Evolutionary conservation across 2,113 vertebrate genomes (phyloP).

Genomic region (Xenopus laevis): DNA sequence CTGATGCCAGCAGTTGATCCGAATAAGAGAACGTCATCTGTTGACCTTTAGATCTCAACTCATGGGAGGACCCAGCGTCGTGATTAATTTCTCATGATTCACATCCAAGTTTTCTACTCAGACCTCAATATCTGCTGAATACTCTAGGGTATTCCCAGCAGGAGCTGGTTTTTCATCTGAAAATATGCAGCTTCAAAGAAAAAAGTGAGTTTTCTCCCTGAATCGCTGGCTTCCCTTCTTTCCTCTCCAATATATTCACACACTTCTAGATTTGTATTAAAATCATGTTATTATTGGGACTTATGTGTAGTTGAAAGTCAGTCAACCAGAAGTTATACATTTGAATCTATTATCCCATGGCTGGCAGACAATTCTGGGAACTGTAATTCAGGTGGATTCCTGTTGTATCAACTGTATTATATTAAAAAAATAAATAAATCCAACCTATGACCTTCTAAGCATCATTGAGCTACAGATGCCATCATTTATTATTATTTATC

Average conservation of each 20-base stretch:
- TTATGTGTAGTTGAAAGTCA: too few species aligned
- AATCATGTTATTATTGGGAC: too few species aligned
- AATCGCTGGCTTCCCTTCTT: neutral
- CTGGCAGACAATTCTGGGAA: too few species aligned
- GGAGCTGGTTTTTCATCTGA: constrained; percentile 30
- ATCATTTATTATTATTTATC: too few species aligned
- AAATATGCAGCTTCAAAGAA: constrained; percentile 43
- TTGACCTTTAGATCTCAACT: constrained; percentile 42
- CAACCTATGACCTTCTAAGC: too few species aligned
- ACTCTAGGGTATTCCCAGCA: constrained; percentile 41
- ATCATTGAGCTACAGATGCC: too few species aligned
- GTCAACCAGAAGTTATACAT: too few species aligned
- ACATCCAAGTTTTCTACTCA: constrained; percentile 40
- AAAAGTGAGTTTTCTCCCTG: constrained; percentile 20
- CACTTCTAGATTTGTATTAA: neutral
- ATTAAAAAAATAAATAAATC: too few species aligned
- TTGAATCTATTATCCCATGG: too few species aligned
- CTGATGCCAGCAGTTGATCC: constrained; percentile 41
- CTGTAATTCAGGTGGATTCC: too few species aligned
- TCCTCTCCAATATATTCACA: neutral
- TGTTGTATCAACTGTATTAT: too few species aligned
- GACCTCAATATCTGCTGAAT: constrained; percentile 42
- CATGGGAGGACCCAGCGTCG: constrained; percentile 36
- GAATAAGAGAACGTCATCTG: constrained; percentile 42
- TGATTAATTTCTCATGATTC: constrained; percentile 45